These are phyloP conservation scores for Eospalax fontanierii DNA, from an alignment of 2,797 vertebrate genomes.

Conservation along the genomic window DNA sequence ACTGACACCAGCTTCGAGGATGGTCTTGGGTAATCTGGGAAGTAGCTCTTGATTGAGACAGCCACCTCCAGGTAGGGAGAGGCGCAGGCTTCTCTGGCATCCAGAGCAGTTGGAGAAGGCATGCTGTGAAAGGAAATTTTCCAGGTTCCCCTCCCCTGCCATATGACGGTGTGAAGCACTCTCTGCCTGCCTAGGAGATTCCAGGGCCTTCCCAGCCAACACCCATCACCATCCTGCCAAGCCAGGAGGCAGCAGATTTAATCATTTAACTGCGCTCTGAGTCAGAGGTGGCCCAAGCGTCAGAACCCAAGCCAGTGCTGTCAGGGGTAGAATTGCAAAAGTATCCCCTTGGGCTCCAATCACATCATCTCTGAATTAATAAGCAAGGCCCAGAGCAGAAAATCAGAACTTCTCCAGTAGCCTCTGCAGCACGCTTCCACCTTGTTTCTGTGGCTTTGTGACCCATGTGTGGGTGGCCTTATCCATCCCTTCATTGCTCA, in stretches of 20 bases:
- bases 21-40: not conserved
- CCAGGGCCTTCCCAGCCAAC: conserved; percentile 22
- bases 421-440: conserved; percentile 40
- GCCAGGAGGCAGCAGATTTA: conserved; percentile 71
- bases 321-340: conserved; percentile 83
- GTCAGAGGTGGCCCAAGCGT: conserved; percentile 85
- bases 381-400: conserved; percentile 58
- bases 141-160: not conserved
- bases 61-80: conserved; percentile 48
- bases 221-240: conserved; percentile 34
- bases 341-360: not conserved
- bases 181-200: conserved; percentile 18
- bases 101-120: conserved; percentile 46
- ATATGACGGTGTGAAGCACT: conserved; percentile 2
- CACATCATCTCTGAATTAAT: conserved; percentile 45
- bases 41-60: conserved; percentile 32
- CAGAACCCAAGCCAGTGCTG: conserved; percentile 83
- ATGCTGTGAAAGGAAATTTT: conserved; percentile 6
- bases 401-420: conserved; percentile 56
- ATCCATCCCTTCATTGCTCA: conserved; percentile 20
- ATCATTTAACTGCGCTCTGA: conserved; percentile 85
- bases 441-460: conserved; percentile 34
- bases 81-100: not conserved
- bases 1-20: not conserved
- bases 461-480: not conserved